phyloP scores from a whole-genome alignment of 2,797 vertebrate genomes.

The Coccyzus lansbergi region DNA sequence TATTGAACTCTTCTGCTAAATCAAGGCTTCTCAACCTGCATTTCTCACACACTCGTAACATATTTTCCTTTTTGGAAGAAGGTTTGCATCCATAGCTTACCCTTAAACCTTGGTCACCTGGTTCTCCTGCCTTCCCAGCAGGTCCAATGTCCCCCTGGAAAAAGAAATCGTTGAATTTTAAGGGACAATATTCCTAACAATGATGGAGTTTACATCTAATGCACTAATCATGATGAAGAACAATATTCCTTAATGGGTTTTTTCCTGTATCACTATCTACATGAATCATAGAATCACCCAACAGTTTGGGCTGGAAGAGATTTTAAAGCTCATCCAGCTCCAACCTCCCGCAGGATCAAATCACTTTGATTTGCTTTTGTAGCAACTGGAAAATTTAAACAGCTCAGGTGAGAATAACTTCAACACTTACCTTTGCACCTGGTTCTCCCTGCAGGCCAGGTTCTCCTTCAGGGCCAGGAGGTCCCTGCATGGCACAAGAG shows the following conservation, averaged over 20 bases:
- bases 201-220: not conserved
- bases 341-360: not conserved
- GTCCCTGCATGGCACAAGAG: slow-evolving; percentile 79
- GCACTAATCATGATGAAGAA: not conserved
- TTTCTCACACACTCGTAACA: not conserved
- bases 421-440: slow-evolving; percentile 85
- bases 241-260: not conserved
- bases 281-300: not conserved
- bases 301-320: no score
- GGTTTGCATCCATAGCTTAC: slow-evolving; percentile 77
- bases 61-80: not conserved
- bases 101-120: slow-evolving; percentile 88
- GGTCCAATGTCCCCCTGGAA: slow-evolving; percentile 89
- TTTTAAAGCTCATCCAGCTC: no score
- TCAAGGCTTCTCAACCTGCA: not conserved
- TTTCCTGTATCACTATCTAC: not conserved
- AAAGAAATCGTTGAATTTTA: not conserved
- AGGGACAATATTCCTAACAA: not conserved
- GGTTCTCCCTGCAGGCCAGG: slow-evolving; percentile 86
- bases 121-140: slow-evolving; percentile 83
- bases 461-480: slow-evolving; percentile 89
- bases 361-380: not conserved
- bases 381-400: not conserved
- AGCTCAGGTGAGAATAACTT: not conserved
- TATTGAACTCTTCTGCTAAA: not conserved